These are phyloP conservation scores for Ornithoptera priamus DNA, from an alignment of 2,888 invertebrate species.

Conservation along the genomic window DNA sequence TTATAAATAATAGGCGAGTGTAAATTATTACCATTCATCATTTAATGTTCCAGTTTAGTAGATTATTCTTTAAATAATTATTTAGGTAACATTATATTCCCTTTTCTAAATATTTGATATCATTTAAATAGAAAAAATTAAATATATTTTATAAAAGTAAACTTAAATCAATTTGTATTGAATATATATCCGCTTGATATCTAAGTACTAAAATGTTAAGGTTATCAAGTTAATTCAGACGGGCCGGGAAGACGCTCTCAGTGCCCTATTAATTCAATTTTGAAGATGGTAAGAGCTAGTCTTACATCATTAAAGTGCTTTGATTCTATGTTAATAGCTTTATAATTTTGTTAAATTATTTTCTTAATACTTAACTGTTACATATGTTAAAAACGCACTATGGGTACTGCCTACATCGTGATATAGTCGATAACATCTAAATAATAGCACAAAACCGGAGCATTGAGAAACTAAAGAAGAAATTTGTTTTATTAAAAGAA, in stretches of 20 bases:
- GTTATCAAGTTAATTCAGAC: constrained; percentile 16
- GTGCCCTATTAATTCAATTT: constrained; percentile 22
- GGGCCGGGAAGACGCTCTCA: constrained; percentile 3
- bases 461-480: not conserved
- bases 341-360: not conserved
- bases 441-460: not conserved
- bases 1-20: no score
- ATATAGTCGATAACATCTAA: not conserved
- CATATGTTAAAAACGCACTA: no score
- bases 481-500: not conserved
- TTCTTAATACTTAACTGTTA: no score
- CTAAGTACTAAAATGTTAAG: constrained; percentile 7
- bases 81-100: no score
- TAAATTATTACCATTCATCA: no score
- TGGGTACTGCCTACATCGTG: no score
- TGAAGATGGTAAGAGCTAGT: constrained; percentile 8
- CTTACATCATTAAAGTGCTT: constrained; percentile 3
- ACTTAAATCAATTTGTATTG: not conserved
- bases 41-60: no score
- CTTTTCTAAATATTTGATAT: not conserved
- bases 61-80: no score
- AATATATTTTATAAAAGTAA: not conserved
- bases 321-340: not conserved
- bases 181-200: constrained; percentile 7
- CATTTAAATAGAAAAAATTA: not conserved